These are phyloP conservation scores for Pimephales promelas DNA, from an alignment of 2,113 vertebrate species.

Conservation along the genomic window DNA sequence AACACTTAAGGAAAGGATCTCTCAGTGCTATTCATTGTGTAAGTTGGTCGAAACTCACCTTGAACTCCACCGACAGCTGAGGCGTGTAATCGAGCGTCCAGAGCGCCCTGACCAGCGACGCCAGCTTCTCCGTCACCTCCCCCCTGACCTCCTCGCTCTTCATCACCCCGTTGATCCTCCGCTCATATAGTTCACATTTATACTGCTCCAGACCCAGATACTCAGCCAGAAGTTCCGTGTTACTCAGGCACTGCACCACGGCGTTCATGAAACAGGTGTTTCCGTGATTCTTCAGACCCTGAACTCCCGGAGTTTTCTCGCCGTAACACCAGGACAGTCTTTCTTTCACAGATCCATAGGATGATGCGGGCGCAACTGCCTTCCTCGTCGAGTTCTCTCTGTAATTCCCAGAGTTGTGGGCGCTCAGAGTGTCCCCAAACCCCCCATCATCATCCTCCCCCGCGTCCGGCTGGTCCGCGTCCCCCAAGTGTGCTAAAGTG, in stretches of 20 bases:
- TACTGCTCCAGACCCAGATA: conserved; percentile 86
- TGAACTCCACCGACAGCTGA: conserved; percentile 91
- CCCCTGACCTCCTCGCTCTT: conserved; percentile 53
- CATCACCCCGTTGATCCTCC: conserved; percentile 63
- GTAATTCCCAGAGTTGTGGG: conserved; percentile 63
- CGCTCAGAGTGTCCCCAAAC: conserved; percentile 66
- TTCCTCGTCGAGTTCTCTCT: conserved; percentile 64
- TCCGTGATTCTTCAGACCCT: conserved; percentile 92
- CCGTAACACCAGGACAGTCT: conserved; percentile 74
- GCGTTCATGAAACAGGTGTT: conserved; percentile 98
- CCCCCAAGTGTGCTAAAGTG: conserved; percentile 78
- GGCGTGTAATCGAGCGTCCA: conserved; percentile 93
- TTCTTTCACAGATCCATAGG: conserved; percentile 70
- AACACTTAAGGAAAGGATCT: neutral
- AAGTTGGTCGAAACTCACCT: conserved; percentile 76
- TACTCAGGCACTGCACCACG: conserved; percentile 94
- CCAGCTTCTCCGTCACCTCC: conserved; percentile 89
- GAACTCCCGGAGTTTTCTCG: conserved; percentile 83
- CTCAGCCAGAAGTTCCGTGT: conserved; percentile 92
- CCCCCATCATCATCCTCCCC: conserved; percentile 82
- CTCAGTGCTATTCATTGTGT: neutral
- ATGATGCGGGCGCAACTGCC: conserved; percentile 61
- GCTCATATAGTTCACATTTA: conserved; percentile 67
- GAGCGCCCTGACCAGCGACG: conserved; percentile 86
- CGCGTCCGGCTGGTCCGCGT: conserved; percentile 63